A percentile compares a stretch with the other conserved stretches of the same genome.
Evolutionary conservation across 1,140 invertebrate species (phyloP).

Genomic region (Drosophila nasuta): DNA sequence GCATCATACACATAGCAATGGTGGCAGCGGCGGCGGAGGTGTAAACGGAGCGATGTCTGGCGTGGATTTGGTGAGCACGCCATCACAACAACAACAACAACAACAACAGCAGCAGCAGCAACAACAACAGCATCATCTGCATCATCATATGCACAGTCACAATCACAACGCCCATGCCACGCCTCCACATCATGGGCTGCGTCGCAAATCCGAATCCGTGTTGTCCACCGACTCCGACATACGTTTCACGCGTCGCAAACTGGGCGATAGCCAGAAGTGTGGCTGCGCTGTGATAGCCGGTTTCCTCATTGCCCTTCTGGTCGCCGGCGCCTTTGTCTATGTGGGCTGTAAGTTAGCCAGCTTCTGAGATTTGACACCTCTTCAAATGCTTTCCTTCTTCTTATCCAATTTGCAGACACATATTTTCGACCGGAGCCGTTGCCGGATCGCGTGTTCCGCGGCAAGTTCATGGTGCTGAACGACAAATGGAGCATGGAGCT

Average conservation of each 20-base stretch:
- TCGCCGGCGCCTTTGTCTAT: constrained; percentile 93
- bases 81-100: constrained; percentile 27
- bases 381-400: no score
- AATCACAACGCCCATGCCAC: constrained; percentile 5
- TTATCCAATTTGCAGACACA: constrained; percentile 88
- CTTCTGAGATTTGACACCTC: no score
- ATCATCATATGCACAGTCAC: constrained; percentile 68
- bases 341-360: constrained; percentile 89
- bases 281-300: constrained; percentile 94
- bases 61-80: constrained; percentile 30
- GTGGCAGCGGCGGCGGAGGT: constrained; percentile 7
- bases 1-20: constrained; percentile 62
- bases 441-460: constrained; percentile 92
- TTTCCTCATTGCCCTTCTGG: constrained; percentile 91
- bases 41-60: constrained; percentile 8
- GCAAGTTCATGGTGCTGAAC: constrained; percentile 90
- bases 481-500: constrained; percentile 88
- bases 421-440: constrained; percentile 91
- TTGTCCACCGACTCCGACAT: constrained; percentile 93
- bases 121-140: constrained; percentile 58
- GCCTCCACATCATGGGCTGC: constrained; percentile 43
- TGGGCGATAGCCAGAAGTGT: constrained; percentile 91
- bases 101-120: constrained; percentile 33
- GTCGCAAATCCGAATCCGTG: constrained; percentile 90
- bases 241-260: constrained; percentile 92